A percentile compares a stretch with the other conserved stretches of the same genome.
These are phyloP conservation scores for Escarpia spicata DNA, from an alignment of 2,888 invertebrate species.

Conservation along the genomic window DNA sequence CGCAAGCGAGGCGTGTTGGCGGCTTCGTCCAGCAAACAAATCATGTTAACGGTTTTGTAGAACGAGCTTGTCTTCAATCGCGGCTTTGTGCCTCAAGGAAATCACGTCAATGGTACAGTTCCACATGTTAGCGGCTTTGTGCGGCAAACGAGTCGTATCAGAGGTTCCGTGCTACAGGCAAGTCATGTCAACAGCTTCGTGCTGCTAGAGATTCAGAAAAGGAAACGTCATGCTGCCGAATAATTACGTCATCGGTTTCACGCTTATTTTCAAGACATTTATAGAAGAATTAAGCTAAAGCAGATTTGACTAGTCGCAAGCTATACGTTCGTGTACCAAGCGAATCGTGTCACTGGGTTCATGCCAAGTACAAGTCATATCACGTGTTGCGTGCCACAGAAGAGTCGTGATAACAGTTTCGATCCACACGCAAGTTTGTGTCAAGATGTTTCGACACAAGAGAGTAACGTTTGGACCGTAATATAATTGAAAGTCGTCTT, in stretches of 20 bases:
- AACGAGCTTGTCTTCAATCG: no score
- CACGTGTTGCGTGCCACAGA: not conserved
- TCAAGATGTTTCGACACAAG: not conserved
- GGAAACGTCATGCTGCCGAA: not conserved
- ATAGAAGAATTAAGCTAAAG: no score
- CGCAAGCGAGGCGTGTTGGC: no score
- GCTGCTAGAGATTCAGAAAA: not conserved
- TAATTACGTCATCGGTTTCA: not conserved
- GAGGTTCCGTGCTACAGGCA: not conserved
- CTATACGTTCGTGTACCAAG: not conserved
- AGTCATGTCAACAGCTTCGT: not conserved
- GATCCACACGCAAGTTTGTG: not conserved
- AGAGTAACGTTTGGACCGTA: not conserved
- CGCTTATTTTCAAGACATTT: no score
- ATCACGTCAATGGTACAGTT: no score
- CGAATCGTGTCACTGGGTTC: not conserved
- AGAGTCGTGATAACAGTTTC: not conserved
- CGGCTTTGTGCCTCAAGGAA: no score
- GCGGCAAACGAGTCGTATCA: no score
- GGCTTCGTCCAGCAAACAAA: no score
- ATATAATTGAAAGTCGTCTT: no score
- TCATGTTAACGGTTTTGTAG: no score
- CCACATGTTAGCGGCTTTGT: no score
- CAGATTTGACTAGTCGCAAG: no score
- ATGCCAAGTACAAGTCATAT: not conserved